A percentile compares a stretch with the other conserved stretches of the same genome.
Evolutionary conservation across 2,797 vertebrate genomes (phyloP).

Genomic region (Esox masquinongy): DNA sequence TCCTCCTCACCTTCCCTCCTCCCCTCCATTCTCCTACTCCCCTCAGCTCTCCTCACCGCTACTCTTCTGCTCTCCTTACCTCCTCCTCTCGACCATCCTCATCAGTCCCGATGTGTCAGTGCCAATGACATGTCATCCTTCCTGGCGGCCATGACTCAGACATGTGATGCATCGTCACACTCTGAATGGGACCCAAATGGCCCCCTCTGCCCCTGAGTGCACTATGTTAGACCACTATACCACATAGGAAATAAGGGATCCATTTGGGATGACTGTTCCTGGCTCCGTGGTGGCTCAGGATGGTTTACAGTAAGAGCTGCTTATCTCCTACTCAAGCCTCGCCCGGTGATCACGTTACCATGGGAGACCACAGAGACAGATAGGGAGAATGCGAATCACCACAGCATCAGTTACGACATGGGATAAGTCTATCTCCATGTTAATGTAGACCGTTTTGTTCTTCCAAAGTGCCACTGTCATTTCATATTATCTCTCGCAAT

Average conservation of each 20-base stretch:
- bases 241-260: background rate
- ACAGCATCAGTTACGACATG: too few relatives aligned
- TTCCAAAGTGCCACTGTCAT: too few relatives aligned
- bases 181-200: background rate
- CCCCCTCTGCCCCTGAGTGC: too few relatives aligned
- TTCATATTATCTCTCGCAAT: too few relatives aligned
- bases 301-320: constrained; percentile 63
- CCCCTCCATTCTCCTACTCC: too few relatives aligned
- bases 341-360: constrained; percentile 45
- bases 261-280: background rate
- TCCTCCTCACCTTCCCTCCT: too few relatives aligned
- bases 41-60: background rate
- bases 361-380: background rate
- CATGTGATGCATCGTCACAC: background rate
- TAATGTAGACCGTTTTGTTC: too few relatives aligned
- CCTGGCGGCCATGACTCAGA: background rate
- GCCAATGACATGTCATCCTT: background rate
- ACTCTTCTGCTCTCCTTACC: too few relatives aligned
- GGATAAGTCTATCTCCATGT: too few relatives aligned
- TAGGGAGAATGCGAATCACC: too few relatives aligned
- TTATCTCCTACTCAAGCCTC: constrained; percentile 58
- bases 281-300: constrained; percentile 50
- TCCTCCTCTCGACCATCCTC: background rate
- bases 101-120: background rate
- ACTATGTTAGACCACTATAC: background rate